A percentile compares a stretch with the other conserved stretches of the same genome.
Conservation (phyloP, 2,888 invertebrate species). For the Dione juno region DNA sequence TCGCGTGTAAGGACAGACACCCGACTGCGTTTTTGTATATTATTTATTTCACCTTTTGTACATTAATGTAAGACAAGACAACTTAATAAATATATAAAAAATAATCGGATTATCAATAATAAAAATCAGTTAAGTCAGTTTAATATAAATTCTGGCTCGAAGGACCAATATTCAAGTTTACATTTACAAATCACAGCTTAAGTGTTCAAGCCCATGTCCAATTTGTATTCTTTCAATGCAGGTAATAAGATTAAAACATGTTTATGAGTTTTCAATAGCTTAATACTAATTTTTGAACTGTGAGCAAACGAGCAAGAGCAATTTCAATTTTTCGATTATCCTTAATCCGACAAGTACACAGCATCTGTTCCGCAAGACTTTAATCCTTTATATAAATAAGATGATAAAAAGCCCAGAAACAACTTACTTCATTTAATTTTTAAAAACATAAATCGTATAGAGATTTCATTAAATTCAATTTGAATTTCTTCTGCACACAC, state of each 20-base stretch:
- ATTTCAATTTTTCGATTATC: neutral
- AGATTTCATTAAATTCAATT: too few relatives aligned
- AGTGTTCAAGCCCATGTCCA: neutral
- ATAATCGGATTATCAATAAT: too few relatives aligned
- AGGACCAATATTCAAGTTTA: neutral
- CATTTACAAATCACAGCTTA: neutral
- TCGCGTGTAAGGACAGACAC: too few relatives aligned
- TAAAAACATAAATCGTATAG: too few relatives aligned
- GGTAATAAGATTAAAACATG: neutral
- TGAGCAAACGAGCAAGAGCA: neutral
- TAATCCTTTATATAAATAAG: neutral
- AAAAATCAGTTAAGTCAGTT: neutral
- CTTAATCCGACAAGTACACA: neutral
- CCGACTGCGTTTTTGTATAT: too few relatives aligned
- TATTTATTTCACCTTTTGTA: too few relatives aligned
- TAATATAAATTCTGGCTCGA: neutral
- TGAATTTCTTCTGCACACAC: too few relatives aligned
- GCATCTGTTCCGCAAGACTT: neutral
- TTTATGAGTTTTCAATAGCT: neutral
- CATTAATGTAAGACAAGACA: too few relatives aligned
- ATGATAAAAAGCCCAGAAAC: neutral
- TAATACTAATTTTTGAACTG: neutral
- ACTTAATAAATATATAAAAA: too few relatives aligned
- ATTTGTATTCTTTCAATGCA: neutral
- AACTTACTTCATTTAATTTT: too few relatives aligned